Base-by-base conservation (phyloP, 1,140 invertebrate genomes). In the Lasaia peninsularis region DNA sequence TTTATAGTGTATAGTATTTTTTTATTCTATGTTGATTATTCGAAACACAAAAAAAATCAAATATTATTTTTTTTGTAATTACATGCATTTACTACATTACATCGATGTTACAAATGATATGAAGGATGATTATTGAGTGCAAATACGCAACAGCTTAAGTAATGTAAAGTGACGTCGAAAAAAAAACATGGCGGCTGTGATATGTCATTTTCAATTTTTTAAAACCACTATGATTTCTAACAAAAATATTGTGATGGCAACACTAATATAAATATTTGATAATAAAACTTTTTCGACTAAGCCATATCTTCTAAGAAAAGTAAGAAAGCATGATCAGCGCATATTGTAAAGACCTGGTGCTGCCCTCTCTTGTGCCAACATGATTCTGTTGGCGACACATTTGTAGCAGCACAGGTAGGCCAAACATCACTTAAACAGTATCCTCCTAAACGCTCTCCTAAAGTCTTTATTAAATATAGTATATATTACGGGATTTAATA, bases 381-480 rank as follows among this genome's bases (percentile, higher is more conserved):
- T 75, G 59, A 92, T 91, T 21, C 90, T 78, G 63, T 91, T 90
- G 66, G 90, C 89, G 63, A 93, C 92, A 84, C 92, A 93, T 68
- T 84, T 85, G 75, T 93, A 93, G 87, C 92, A 93, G 91, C 93
- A 93, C 92, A 93, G 92, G 89, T 93, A 93, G 71, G 92, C 92
- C 89, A 93, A 93, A 93, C 92, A 93, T 96, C 94, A 98, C 92
- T 97, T 98, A 89, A 97, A 97, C 73, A 98, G 91, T 89, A 98
- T 98, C 75, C 97, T 93, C 63, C 96, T 93, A 85, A 99, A 99
- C 9, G 98, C 98, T 74, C 95, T 92, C 58, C 98, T 93, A 89
- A 99, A 99, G 90, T 99, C 98, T 89, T 98, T 97, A 89, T 99
- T 99, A 91, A 99, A 99, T 73, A 99, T 98, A 48, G 98, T 99